Evolutionary conservation across 64 coral and sea anemone species (phyloP), one percentile per base, ranked within the genome.

Genomic region (Dendrophyllia cribrosa): DNA sequence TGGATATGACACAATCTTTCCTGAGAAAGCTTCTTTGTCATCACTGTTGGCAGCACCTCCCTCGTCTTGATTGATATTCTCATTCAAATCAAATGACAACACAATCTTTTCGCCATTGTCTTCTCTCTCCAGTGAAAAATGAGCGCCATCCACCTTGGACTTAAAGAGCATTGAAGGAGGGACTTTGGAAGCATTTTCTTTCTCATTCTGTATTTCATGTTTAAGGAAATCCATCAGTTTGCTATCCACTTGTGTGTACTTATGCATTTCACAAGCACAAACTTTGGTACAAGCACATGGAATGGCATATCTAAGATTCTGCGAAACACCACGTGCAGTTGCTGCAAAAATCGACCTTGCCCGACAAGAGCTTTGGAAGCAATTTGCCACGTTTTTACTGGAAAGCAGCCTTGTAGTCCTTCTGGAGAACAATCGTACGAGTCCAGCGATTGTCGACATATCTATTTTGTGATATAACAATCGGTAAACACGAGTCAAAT

Each of bases 101-200:
- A 94, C 81, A 87, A 97, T 88, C 95, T 66, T 93, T 91, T 96
- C 95, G 49, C 91, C 95, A 91, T 96, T 96, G 74, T 82, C 62
- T 25, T 96, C 81, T 45, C 91, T 85, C 55, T 96, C 95, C 58
- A 96, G 87, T 6, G 20, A 91, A 52, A 96, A 81, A 11, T 64
- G 48, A 8, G 91, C 94, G 51, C 92, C 95, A 86, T 96, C 88
- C 14, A 90, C 56, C 43, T 70, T 94, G 61, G 79, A 48, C 95
- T 84, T 24, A 75, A 95, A 95, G 43, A 78, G 25, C 34, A 87
- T 82, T 66, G 88, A 59, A 48, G 79, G 46, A 43, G 95, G 91
- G 21, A 94, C 91, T 34, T 82, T 52, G 2, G 71, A 63, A 13
- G 91, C 51, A 78, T 50, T 63, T 16, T 93, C 58, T 82, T 87